Percentiles rank a stretch among this genome's conserved stretches.
phyloP scores from a whole-genome alignment of 2,797 vertebrate genomes.

The Hapalemur alaotrensis region DNA sequence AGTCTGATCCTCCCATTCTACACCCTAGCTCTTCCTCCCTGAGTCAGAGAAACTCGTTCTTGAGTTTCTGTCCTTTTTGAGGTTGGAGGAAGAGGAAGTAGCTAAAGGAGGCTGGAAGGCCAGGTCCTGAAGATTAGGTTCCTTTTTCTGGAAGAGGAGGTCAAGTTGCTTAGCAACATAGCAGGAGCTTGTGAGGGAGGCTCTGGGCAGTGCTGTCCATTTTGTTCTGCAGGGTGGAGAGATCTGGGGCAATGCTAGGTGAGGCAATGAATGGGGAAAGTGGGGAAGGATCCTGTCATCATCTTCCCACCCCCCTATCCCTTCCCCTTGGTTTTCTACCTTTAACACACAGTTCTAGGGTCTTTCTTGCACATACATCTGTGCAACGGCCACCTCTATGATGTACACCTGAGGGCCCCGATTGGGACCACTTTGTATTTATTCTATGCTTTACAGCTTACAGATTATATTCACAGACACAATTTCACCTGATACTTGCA shows the following conservation, averaged over 20 bases:
- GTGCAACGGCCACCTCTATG: not conserved
- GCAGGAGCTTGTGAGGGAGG: conserved; percentile 39
- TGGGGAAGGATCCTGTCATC: not conserved
- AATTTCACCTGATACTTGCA: not conserved
- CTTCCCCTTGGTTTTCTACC: not conserved
- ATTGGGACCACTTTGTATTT: not conserved
- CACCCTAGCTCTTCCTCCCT: not conserved
- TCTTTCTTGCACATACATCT: not conserved
- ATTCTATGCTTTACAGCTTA: not conserved
- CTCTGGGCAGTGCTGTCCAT: not conserved
- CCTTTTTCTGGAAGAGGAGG: conserved; percentile 50
- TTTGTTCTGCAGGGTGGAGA: not conserved
- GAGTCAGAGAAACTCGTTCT: not conserved
- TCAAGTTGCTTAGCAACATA: conserved; percentile 74
- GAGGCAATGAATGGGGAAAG: not conserved
- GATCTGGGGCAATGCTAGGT: not conserved
- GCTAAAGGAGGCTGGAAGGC: not conserved
- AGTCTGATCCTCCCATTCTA: not conserved
- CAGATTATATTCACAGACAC: not conserved
- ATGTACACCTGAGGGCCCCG: not conserved
- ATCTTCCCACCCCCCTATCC: not conserved
- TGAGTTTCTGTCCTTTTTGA: not conserved
- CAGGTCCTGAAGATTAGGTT: not conserved
- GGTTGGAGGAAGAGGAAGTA: not conserved
- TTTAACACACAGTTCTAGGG: not conserved